Conservation (phyloP, 2,888 invertebrate species). For the Coelinius sp. region DNA sequence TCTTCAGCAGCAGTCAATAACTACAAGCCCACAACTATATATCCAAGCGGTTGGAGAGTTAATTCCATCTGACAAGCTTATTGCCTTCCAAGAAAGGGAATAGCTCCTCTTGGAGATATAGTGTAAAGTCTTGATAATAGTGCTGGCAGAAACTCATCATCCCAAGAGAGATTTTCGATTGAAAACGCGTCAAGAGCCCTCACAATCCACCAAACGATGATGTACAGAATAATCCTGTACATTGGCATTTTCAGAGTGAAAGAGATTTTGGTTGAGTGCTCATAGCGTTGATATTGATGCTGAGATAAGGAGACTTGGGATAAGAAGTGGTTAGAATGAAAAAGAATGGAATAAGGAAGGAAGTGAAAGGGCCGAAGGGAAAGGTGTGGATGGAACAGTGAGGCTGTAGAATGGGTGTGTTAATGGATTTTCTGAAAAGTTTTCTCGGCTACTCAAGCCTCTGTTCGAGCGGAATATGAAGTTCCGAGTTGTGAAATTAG, state of each 20-base stretch:
- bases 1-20: background rate
- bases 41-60: background rate
- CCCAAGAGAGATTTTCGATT: background rate
- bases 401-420: constrained; percentile 44
- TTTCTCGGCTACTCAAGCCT: constrained; percentile 53
- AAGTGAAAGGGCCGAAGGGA: constrained; percentile 5
- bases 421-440: constrained; percentile 64
- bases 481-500: constrained; percentile 62
- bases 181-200: background rate
- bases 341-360: constrained; percentile 22
- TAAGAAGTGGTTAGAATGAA: background rate
- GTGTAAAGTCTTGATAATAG: background rate
- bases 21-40: background rate
- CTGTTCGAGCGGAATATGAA: constrained; percentile 58
- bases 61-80: constrained; percentile 2
- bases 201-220: background rate
- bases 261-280: constrained; percentile 7
- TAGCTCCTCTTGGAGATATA: background rate
- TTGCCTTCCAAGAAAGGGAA: background rate
- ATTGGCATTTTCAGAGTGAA: constrained; percentile 10
- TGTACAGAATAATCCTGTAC: background rate
- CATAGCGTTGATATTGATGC: constrained; percentile 4
- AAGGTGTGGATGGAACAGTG: constrained; percentile 10
- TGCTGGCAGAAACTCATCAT: background rate
- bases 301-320: constrained; percentile 5